Evolutionary conservation across 2,113 vertebrate genomes (phyloP).

Genomic region (Mobula hypostoma): DNA sequence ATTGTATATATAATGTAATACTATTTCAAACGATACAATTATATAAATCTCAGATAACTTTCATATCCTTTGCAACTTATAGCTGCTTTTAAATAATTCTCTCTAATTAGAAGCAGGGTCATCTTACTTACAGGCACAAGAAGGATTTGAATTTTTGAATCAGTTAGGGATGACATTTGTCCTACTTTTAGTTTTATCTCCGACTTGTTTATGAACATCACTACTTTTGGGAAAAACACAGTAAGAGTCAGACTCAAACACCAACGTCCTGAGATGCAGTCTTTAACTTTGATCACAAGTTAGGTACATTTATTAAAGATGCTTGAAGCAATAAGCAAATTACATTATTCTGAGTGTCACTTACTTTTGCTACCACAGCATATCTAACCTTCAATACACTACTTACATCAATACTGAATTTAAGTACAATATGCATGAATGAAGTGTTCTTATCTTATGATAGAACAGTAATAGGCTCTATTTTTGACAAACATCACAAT

Average conservation of each 20-base stretch:
- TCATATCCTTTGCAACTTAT: not conserved
- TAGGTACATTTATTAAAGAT: not conserved
- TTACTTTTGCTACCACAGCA: not conserved
- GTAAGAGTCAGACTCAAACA: constrained; percentile 2
- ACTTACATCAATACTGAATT: constrained; percentile 16
- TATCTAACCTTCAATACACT: not conserved
- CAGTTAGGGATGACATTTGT: not conserved
- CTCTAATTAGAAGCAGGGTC: not conserved
- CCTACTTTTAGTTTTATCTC: not conserved
- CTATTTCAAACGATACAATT: not conserved
- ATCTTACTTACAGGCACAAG: not conserved
- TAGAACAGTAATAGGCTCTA: constrained; percentile 10
- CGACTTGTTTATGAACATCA: not conserved
- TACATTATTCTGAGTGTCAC: not conserved
- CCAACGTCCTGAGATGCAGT: not conserved
- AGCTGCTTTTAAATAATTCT: not conserved
- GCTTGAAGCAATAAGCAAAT: constrained; percentile 14
- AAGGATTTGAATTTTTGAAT: not conserved
- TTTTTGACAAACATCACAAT: constrained; percentile 4
- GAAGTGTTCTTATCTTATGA: constrained; percentile 18
- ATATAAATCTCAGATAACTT: not conserved
- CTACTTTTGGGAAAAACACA: not conserved
- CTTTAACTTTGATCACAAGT: constrained; percentile 2
- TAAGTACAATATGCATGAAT: constrained; percentile 23
- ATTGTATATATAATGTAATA: not conserved